Base-by-base conservation (phyloP, 2,113 vertebrate species). In the Talpa occidentalis region DNA sequence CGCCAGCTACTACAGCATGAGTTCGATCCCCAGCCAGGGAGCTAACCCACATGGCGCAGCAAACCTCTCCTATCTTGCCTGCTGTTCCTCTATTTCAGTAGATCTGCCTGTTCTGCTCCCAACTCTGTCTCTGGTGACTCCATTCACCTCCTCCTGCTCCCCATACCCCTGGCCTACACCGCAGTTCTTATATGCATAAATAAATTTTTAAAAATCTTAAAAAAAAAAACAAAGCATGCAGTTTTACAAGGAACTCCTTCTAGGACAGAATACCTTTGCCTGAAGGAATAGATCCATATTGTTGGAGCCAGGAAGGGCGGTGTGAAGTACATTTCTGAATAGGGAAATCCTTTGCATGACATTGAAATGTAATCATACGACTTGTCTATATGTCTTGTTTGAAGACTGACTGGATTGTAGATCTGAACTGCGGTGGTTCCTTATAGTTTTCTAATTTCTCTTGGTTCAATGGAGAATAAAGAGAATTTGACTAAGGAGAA, bases 401-500 rank as follows among this genome's bases (percentile, higher is more conserved):
- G 70, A 82, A 78, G 70, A 64, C 42, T 88, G 76, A 19, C 32
- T 88, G 73, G 28, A 44, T 24, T 44, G 1, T 80, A 79, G 59
- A 3, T 94, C 12, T 79, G 30, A 80, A 42, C 24, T 66, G 6
- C 30, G 6, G 30, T 67, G 56, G 32, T 24, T 2, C 7, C 42
- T 59, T 62, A 21, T 49, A 78, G 49, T 79, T 19, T 91, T 73
- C 78, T 52, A 81, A 62, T 64, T 77, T 82, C 37, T 91, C 64
- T 40, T 82, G 26, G 54, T 59, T 91, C 6, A 32, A 11, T 78
- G 70, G 47, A 83, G n/a, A 88, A 22, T 83, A 94, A 88, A 78
- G 54, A 87, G 32, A 91, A 73, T 88, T 87, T 83, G 37, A 59
- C 3, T 72, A 91, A 40, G 21, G 76, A 85, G n/a, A 67, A 87